A percentile compares a stretch with the other conserved stretches of the same genome.
Conservation (phyloP, 2,888 invertebrate genomes). For the Saturnia japonica region DNA sequence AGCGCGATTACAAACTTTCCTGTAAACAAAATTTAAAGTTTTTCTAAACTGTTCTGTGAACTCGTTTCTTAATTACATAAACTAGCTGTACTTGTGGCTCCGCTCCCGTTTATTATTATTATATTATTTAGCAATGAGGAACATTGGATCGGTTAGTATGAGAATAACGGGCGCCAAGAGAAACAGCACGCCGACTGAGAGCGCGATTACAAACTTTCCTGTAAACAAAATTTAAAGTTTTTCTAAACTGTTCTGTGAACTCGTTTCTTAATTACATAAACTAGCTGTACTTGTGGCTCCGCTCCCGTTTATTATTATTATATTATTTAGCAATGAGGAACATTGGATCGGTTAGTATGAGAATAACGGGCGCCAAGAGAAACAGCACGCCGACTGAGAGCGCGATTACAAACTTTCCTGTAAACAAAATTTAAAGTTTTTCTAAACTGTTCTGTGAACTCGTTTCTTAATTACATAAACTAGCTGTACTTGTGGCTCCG, state of each 20-base stretch:
- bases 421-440: too few relatives aligned
- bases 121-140: slow-evolving; percentile 35
- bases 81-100: not conserved
- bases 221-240: slow-evolving; percentile 14
- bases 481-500: not conserved
- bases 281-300: not conserved
- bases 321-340: slow-evolving; percentile 34
- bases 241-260: too few relatives aligned
- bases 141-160: slow-evolving; percentile 24
- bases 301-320: not conserved
- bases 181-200: slow-evolving; percentile 18
- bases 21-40: slow-evolving; percentile 20
- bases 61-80: too few relatives aligned
- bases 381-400: slow-evolving; percentile 18
- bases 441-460: too few relatives aligned
- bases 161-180: slow-evolving; percentile 23
- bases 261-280: too few relatives aligned
- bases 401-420: slow-evolving; percentile 23
- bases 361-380: slow-evolving; percentile 22
- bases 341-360: slow-evolving; percentile 25
- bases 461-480: too few relatives aligned
- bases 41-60: too few relatives aligned
- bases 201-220: slow-evolving; percentile 23
- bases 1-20: slow-evolving; percentile 21
- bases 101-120: not conserved